A percentile compares a stretch with the other conserved stretches of the same genome.
These are phyloP conservation scores for Ichneumoninae sp. DNA, from an alignment of 2,888 invertebrate genomes.

Conservation along the genomic window DNA sequence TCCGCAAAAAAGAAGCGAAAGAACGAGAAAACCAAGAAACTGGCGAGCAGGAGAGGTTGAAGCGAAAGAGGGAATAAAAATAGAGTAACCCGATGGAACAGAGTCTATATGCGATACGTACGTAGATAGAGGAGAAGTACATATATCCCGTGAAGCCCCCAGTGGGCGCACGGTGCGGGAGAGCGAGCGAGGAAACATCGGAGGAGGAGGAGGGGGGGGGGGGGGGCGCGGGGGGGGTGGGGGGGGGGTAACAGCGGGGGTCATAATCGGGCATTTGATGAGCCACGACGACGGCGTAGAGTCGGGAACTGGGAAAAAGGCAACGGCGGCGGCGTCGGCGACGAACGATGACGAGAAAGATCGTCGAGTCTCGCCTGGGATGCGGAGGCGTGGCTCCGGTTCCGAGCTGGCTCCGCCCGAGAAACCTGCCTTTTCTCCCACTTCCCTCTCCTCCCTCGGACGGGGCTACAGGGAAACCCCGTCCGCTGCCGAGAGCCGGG, in stretches of 20 bases:
- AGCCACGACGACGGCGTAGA: slow-evolving; percentile 71
- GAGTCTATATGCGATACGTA: slow-evolving; percentile 50
- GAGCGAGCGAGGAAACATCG: slow-evolving; percentile 51
- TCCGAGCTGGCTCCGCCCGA: slow-evolving; percentile 72
- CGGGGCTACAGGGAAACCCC: slow-evolving; percentile 41
- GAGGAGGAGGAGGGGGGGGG: slow-evolving; percentile 21
- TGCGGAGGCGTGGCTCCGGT: slow-evolving; percentile 74
- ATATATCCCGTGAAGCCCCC: slow-evolving; percentile 25
- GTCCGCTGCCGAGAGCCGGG: slow-evolving; percentile 23
- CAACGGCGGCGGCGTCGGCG: slow-evolving; percentile 65
- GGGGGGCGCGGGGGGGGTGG: slow-evolving; percentile 54
- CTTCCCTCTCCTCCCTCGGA: not conserved
- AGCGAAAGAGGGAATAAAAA: slow-evolving; percentile 55
- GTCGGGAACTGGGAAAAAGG: slow-evolving; percentile 79
- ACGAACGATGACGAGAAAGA: slow-evolving; percentile 56
- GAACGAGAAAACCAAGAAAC: slow-evolving; percentile 20
- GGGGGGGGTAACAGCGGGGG: slow-evolving; percentile 74
- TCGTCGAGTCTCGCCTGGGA: slow-evolving; percentile 55
- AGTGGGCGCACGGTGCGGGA: not conserved
- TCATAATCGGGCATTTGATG: slow-evolving; percentile 84
- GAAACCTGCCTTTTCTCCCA: slow-evolving; percentile 65
- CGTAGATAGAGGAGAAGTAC: slow-evolving; percentile 49
- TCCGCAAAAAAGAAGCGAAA: slow-evolving; percentile 38
- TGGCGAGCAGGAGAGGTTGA: slow-evolving; percentile 24
- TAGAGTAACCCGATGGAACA: slow-evolving; percentile 51